Evolutionary conservation across 2,113 vertebrate species (phyloP).

Genomic region (Tupaia chinensis): DNA sequence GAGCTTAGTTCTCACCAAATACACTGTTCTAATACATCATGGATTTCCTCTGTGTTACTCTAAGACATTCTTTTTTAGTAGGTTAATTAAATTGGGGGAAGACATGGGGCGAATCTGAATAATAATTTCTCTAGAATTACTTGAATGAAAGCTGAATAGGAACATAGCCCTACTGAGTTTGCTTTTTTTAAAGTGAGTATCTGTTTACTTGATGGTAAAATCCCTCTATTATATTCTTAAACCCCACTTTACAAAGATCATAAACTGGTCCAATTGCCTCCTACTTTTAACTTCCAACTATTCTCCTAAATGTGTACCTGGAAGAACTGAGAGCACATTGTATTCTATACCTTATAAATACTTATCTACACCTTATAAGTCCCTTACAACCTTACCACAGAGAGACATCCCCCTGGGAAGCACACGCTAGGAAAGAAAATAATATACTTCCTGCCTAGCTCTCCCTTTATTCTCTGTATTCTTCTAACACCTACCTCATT

Average conservation of each 20-base stretch:
- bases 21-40: not conserved
- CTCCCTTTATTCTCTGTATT: not conserved
- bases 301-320: not conserved
- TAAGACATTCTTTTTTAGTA: not conserved
- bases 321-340: not conserved
- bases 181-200: not conserved
- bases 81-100: not conserved
- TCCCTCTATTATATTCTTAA: not conserved
- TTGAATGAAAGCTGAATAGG: not conserved
- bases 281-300: not conserved
- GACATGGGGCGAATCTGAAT: not conserved
- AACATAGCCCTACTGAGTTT: not conserved
- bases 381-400: not conserved
- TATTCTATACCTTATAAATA: not conserved
- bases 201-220: not conserved
- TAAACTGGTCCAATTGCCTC: not conserved
- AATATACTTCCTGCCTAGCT: not conserved
- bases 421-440: not conserved
- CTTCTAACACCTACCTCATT: not conserved
- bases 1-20: not conserved
- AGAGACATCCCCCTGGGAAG: not conserved
- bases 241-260: not conserved
- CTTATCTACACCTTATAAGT: too few species aligned
- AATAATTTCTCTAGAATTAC: not conserved
- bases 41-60: not conserved